A percentile compares a stretch with the other conserved stretches of the same genome.
Conservation (phyloP, 2,797 vertebrate species). For the Discoglossus pictus region DNA sequence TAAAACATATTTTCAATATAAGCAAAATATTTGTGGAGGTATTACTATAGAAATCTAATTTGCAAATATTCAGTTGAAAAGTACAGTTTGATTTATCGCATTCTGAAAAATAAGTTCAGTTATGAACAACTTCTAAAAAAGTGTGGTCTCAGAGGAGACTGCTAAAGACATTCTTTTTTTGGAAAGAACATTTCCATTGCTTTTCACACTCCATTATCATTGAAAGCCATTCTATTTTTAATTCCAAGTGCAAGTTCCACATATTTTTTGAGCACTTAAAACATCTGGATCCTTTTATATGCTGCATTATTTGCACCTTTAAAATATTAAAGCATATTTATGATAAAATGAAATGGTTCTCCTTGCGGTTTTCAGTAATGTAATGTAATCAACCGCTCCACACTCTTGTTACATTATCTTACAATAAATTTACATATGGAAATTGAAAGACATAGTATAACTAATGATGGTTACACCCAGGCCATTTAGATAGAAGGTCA, state of each 20-base stretch:
- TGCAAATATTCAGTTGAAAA: too few species aligned
- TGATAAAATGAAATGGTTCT: conserved; percentile 1
- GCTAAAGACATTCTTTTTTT: not conserved
- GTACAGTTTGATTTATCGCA: too few species aligned
- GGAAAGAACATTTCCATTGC: conserved; percentile 1
- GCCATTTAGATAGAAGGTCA: too few species aligned
- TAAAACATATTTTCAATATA: too few species aligned
- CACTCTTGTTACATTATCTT: too few species aligned
- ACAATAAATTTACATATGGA: too few species aligned
- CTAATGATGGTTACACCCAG: too few species aligned
- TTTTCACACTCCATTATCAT: conserved; percentile 10
- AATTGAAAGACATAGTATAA: too few species aligned
- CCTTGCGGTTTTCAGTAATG: not conserved
- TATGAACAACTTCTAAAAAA: not conserved
- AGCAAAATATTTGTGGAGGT: too few species aligned
- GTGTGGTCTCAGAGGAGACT: conserved; percentile 2
- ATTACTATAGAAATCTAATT: too few species aligned
- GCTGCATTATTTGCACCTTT: not conserved
- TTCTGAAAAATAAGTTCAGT: not conserved
- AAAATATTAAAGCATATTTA: not conserved
- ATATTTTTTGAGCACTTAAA: conserved; percentile 26
- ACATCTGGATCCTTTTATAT: conserved; percentile 29
- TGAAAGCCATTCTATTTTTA: conserved; percentile 25
- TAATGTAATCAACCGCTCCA: not conserved
- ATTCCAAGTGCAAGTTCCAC: conserved; percentile 7